Percentiles rank a stretch among this genome's conserved stretches.
Evolutionary conservation across 2,113 vertebrate species (phyloP).

Genomic region (Capreolus pygargus): DNA sequence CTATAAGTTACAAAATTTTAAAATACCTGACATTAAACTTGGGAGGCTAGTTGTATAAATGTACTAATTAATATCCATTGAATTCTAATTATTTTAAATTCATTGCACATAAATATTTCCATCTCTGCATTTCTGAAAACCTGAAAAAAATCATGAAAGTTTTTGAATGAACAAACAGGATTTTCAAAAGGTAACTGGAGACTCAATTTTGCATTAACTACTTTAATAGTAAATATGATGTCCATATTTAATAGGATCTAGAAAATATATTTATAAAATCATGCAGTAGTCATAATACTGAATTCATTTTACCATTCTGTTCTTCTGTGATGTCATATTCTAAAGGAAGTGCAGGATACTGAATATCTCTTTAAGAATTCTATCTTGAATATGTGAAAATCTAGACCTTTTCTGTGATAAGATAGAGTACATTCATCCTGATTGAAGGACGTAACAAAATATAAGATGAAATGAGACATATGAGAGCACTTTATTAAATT

Average conservation of each 20-base stretch:
- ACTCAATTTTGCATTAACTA: background rate
- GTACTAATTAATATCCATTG: background rate
- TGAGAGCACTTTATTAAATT: constrained; percentile 53
- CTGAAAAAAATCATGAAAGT: background rate
- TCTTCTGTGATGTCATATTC: background rate
- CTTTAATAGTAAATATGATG: background rate
- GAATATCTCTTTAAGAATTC: background rate
- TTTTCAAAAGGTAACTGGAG: background rate
- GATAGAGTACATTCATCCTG: background rate
- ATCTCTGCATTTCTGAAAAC: background rate
- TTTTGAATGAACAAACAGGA: background rate
- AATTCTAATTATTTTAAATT: background rate
- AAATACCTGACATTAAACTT: background rate
- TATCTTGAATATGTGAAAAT: background rate
- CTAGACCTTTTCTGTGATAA: background rate
- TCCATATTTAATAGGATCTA: background rate
- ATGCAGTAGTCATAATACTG: background rate
- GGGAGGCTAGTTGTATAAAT: background rate
- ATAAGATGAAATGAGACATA: constrained; percentile 41
- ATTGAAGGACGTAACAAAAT: background rate
- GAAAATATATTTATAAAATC: background rate
- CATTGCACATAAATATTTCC: background rate
- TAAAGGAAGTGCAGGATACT: background rate
- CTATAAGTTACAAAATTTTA: background rate
- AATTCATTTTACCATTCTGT: background rate